Evolutionary conservation across 2,113 vertebrate genomes (phyloP).

Genomic region (Thunnus thynnus): DNA sequence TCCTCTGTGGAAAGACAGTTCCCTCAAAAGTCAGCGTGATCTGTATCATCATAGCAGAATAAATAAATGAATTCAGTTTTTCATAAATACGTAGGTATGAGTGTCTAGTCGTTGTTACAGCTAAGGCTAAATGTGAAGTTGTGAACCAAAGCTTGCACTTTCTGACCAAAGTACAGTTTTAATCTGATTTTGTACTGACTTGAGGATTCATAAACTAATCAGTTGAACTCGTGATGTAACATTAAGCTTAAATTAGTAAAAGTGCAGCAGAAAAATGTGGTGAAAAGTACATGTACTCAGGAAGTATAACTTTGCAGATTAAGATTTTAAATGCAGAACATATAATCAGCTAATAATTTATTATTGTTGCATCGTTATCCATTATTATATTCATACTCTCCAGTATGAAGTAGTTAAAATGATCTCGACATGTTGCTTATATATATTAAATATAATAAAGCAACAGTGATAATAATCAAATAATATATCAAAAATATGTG

Average conservation of each 20-base stretch:
- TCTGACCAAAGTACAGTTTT: too few relatives aligned
- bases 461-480: background rate
- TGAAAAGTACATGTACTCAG: too few relatives aligned
- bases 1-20: background rate
- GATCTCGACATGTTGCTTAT: background rate
- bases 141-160: too few relatives aligned
- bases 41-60: background rate
- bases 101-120: background rate
- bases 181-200: background rate
- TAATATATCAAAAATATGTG: background rate
- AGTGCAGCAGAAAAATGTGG: too few relatives aligned
- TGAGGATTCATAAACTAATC: background rate
- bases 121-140: too few relatives aligned
- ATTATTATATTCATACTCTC: background rate
- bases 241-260: background rate
- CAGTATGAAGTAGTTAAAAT: background rate
- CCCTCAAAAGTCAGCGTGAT: background rate
- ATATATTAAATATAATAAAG: background rate
- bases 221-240: background rate
- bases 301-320: background rate
- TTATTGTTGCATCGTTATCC: background rate
- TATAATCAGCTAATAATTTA: background rate
- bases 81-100: background rate
- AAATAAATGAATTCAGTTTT: background rate
- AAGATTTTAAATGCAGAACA: background rate